Base-by-base conservation (phyloP, 2,888 invertebrate species). In the Panopea generosa region DNA sequence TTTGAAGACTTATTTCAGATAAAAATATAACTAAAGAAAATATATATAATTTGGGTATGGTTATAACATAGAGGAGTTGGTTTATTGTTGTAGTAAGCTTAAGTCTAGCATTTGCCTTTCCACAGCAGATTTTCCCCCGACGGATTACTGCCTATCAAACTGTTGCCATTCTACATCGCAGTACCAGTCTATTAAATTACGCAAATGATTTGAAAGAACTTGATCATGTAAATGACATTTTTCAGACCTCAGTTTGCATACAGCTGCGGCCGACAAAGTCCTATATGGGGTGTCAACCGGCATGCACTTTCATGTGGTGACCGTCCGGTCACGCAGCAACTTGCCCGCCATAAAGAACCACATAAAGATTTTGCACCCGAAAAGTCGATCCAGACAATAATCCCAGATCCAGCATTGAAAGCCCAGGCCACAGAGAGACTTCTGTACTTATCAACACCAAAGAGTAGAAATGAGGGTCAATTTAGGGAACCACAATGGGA, bases 401-500 rank as follows among this genome's bases (percentile, higher is more conserved):
- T 90, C 26, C 76, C 87, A 1, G 59, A 45, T 33, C 24, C 83
- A 6, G 89, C 89, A 6, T 66, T 87, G 22, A 76, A 73, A 11
- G 84, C 86, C 4, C 77, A 79, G 56, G 52, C 87, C 4, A 70
- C 87, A 0, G 86, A 85, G 18, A 57, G 89, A 24, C 26, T 89
- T 6, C 76, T 86, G 14, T 43, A 61, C 9, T 77, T 91, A 18
- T 83, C 91, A 9, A 75, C 76, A 16, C 87, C 91, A 9, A 90
- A 89, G 67, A 59, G 74, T 16, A 74, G 89, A 74, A 68, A 83
- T 1, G 86, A 86, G 9, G 90, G 90, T 18, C 90, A 87, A 2
- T 91, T 88, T 61, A 83, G 90, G 53, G 80, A 85, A 33, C 86
- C 91, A 6, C 56, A 79, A 55, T 91, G 91, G 91, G 82, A 82